Percentiles rank a stretch among this genome's conserved stretches.
Evolutionary conservation across 2,113 vertebrate species (phyloP).

Genomic region (Thamnaconus septentrionalis): DNA sequence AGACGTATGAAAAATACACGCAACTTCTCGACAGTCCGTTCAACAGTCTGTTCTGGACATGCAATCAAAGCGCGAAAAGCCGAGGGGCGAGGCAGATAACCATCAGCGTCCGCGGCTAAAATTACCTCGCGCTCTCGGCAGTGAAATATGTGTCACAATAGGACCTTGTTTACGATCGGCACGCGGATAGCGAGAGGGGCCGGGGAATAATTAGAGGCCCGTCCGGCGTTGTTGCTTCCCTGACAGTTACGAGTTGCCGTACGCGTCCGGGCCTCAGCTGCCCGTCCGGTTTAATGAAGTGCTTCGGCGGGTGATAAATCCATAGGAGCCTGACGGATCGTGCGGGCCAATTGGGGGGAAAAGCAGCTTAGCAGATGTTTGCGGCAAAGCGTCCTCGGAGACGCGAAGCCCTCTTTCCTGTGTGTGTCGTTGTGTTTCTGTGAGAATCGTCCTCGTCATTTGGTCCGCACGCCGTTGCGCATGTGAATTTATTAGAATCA

Average conservation of each 20-base stretch:
- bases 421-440: constrained; percentile 20
- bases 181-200: background rate
- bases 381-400: constrained; percentile 35
- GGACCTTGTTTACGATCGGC: constrained; percentile 11
- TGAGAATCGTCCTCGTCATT: background rate
- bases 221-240: background rate
- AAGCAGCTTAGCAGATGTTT: constrained; percentile 55
- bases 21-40: too few relatives aligned
- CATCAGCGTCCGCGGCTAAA: background rate
- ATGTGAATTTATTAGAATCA: too few relatives aligned
- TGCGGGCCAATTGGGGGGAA: constrained; percentile 22
- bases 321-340: constrained; percentile 39
- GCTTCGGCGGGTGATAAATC: constrained; percentile 54
- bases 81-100: background rate
- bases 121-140: background rate
- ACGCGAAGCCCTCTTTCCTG: constrained; percentile 4
- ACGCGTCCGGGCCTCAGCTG: background rate
- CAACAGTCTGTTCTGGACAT: too few relatives aligned
- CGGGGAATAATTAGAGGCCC: constrained; percentile 14
- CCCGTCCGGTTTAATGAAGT: constrained; percentile 40
- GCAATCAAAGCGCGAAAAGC: background rate
- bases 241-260: background rate
- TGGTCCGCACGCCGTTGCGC: background rate
- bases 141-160: constrained; percentile 1
- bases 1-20: too few relatives aligned